These are phyloP conservation scores for Ips typographus DNA, from an alignment of 1,140 invertebrate species.

Conservation along the genomic window DNA sequence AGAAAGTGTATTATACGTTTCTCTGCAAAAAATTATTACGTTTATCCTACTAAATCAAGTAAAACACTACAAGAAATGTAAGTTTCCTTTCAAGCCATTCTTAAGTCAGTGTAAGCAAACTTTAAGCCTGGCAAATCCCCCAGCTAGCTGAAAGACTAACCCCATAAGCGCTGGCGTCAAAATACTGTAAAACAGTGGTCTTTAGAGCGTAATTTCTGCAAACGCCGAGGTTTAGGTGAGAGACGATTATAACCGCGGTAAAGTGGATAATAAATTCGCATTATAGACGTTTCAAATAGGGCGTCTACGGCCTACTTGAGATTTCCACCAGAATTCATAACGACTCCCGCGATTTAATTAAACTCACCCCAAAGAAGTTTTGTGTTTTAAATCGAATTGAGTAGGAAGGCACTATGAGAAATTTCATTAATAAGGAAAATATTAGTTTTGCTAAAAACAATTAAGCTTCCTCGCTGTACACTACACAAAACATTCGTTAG, in stretches of 20 bases:
- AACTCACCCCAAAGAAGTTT: not conserved
- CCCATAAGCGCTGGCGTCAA: not conserved
- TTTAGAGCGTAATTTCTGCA: not conserved
- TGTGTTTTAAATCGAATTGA: conserved; percentile 5
- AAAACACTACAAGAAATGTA: no score
- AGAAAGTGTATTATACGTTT: no score
- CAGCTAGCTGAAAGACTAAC: not conserved
- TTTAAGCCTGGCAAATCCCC: not conserved
- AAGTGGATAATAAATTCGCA: not conserved
- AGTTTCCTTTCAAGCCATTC: no score
- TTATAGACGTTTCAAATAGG: conserved; percentile 3
- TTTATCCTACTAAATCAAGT: no score
- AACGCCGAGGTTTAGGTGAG: not conserved
- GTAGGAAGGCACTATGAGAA: not conserved
- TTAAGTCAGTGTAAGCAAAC: not conserved
- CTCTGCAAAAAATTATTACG: no score
- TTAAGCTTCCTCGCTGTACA: no score
- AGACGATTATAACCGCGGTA: not conserved
- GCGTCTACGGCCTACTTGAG: not conserved
- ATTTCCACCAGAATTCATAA: not conserved
- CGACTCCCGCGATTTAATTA: conserved; percentile 3
- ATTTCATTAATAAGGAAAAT: not conserved
- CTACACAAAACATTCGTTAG: no score
- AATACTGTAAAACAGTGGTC: not conserved
- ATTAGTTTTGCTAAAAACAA: not conserved